These are phyloP conservation scores for Elysia chlorotica DNA, from an alignment of 1,140 invertebrate species.

Conservation along the genomic window DNA sequence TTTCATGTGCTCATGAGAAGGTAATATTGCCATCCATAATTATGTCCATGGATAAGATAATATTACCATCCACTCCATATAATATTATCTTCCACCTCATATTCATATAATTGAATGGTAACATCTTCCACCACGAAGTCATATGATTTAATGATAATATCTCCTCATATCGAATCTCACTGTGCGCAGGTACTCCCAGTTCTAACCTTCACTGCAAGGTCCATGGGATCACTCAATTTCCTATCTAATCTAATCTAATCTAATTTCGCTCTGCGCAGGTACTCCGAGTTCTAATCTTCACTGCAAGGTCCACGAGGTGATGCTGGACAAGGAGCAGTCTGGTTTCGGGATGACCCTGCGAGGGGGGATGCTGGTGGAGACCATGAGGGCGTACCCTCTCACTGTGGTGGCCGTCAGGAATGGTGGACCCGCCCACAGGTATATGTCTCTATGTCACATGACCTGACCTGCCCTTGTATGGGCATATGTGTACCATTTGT, in stretches of 20 bases:
- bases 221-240: no score
- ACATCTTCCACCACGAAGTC: no score
- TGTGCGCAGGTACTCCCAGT: conserved; percentile 43
- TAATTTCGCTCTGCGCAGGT: conserved; percentile 47
- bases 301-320: conserved; percentile 54
- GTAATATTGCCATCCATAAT: no score
- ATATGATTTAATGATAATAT: no score
- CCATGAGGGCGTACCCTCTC: conserved; percentile 72
- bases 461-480: neutral
- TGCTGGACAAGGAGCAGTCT: conserved; percentile 75
- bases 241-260: no score
- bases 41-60: no score
- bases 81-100: no score
- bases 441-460: no score
- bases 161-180: no score
- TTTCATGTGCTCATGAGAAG: no score
- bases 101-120: no score
- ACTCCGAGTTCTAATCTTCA: conserved; percentile 48
- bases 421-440: conserved; percentile 86
- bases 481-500: neutral
- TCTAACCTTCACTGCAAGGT: conserved; percentile 55
- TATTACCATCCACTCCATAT: no score
- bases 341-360: conserved; percentile 88
- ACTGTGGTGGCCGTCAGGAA: conserved; percentile 87
- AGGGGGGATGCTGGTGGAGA: conserved; percentile 73